Percentiles rank a stretch among this genome's conserved stretches.
These are phyloP conservation scores for Gorsachius magnificus DNA, from an alignment of 2,797 vertebrate genomes.

Conservation along the genomic window DNA sequence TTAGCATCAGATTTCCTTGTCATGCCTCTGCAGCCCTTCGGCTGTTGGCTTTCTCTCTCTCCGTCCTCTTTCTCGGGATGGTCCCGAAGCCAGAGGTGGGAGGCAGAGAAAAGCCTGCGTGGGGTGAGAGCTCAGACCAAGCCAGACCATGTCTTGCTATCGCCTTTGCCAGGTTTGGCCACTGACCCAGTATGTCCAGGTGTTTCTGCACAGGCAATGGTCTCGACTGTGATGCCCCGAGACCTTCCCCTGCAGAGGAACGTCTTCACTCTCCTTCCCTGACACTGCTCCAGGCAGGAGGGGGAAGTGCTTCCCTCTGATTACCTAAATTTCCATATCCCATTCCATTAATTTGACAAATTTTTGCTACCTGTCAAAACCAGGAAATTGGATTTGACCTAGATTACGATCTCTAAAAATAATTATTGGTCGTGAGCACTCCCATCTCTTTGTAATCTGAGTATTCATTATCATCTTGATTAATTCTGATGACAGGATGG, in stretches of 20 bases:
- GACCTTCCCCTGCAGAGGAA: neutral
- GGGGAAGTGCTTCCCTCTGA: conserved; percentile 9
- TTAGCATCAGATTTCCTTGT: neutral
- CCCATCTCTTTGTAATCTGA: conserved; percentile 75
- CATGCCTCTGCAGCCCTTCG: neutral
- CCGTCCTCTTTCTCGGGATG: neutral
- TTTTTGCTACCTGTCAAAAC: conserved; percentile 70
- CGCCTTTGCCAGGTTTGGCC: neutral
- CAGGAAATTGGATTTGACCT: conserved; percentile 77
- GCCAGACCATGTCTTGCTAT: neutral
- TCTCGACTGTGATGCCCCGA: neutral
- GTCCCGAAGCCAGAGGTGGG: neutral
- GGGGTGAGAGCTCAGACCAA: neutral
- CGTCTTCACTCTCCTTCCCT: neutral
- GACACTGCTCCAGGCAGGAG: neutral
- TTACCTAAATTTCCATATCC: conserved; percentile 24
- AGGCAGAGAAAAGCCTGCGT: neutral
- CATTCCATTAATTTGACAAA: conserved; percentile 57
- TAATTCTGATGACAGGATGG: conserved; percentile 63
- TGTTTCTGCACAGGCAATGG: neutral
- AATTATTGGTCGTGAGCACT: conserved; percentile 72
- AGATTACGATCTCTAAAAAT: conserved; percentile 74
- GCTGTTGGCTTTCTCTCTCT: neutral
- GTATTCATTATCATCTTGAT: conserved; percentile 74
- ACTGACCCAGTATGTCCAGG: neutral